Conservation (phyloP, 1,140 invertebrate species). For the Meloidogyne chitwoodi region DNA sequence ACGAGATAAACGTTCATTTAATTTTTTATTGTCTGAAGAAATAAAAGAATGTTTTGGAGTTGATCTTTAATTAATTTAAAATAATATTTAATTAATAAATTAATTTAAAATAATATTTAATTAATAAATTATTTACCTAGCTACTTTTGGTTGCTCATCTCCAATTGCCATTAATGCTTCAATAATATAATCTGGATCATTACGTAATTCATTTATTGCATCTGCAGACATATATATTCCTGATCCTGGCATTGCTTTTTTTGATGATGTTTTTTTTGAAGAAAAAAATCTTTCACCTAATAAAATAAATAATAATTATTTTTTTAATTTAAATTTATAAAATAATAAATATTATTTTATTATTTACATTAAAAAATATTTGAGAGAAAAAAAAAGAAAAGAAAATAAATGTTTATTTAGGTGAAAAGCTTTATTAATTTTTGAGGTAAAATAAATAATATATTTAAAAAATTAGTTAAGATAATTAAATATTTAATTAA, state of each 20-base stretch:
- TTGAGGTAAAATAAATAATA: too few relatives aligned
- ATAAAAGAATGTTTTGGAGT: slow-evolving; percentile 40
- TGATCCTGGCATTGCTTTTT: background rate
- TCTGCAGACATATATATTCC: slow-evolving; percentile 34
- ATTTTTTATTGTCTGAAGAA: slow-evolving; percentile 16
- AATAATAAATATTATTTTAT: too few relatives aligned
- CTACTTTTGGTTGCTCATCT: slow-evolving; percentile 43
- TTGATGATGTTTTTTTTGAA: background rate
- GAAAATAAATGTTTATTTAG: too few relatives aligned
- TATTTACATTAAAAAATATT: too few relatives aligned
- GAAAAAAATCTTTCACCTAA: slow-evolving; percentile 1
- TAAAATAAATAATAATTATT: background rate
- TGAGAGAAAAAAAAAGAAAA: too few relatives aligned
- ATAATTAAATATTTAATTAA: too few relatives aligned
- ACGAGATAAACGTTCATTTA: slow-evolving; percentile 22
- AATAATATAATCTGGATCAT: slow-evolving; percentile 37
- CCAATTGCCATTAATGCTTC: slow-evolving; percentile 42
- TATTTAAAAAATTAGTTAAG: too few relatives aligned
- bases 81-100: background rate
- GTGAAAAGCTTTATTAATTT: too few relatives aligned
- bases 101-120: background rate
- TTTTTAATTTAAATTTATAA: too few relatives aligned
- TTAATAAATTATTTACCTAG: slow-evolving; percentile 27
- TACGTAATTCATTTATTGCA: slow-evolving; percentile 28
- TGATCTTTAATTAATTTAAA: slow-evolving; percentile 22